Base-by-base conservation (phyloP, 2,113 vertebrate species). In the Hemiprocne comata region DNA sequence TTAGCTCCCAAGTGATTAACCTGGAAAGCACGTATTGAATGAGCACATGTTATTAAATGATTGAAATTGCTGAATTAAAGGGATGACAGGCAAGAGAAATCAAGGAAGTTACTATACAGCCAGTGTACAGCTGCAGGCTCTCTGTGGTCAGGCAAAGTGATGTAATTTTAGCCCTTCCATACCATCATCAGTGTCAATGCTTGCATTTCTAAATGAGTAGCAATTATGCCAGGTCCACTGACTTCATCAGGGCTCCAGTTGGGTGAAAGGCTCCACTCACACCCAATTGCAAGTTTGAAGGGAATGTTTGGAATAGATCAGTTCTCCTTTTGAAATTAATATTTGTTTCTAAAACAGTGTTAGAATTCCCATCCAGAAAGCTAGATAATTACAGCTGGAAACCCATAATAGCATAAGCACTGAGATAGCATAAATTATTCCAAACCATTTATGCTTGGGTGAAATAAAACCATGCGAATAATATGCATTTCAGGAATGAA, bases 321-420 rank as follows among this genome's bases (percentile, higher is more conserved):
- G 7, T 84, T 95, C 62, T 95, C 85, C 67, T 97, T 94, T 94
- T 75, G 73, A 76, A 97, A 96, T 95, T 85, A 94, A 87, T 90
- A n/a, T 79, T 93, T 88, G 64, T 88, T 90, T 90, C 70, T 90
- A 93, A 91, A 93, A 82, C 10, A 79, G 58, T 92, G 84, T 93
- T 93, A 95, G 95, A 97, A 90, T 64, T 82, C 7, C 46, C 26
- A 88, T 89, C 29, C 51, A 95, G 87, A 96, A 89, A 89, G 31
- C 64, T 51, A 91, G 40, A 90, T 89, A 92, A 93, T 89, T 94
- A 85, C 65, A 78, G 7, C 50, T 85, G 75, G 78, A 97, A 96
- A 76, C 34, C 46, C 71, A 95, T 17, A 95, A 60, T 77, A 89
- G 7, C 17, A 26, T 13, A 57, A 42, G 12, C 34, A 94, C 91